phyloP scores from a whole-genome alignment of 2,888 invertebrate species.

The Acanthoscelides obtectus region DNA sequence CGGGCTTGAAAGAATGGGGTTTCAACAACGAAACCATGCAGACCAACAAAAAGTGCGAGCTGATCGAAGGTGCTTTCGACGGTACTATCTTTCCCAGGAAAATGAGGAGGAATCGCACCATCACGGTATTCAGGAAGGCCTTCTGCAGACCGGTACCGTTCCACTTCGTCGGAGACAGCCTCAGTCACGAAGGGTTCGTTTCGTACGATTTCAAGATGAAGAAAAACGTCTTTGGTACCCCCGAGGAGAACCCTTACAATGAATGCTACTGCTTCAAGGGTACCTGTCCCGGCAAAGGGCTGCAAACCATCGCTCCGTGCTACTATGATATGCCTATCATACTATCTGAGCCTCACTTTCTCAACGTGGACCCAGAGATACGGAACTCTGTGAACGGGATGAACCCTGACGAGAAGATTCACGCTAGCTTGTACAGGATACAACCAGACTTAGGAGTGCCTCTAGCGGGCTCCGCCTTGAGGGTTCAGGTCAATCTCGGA shows the following conservation, averaged over 20 bases:
- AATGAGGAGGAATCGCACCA: slow-evolving; percentile 51
- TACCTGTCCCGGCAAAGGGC: slow-evolving; percentile 71
- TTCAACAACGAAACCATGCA: slow-evolving; percentile 45
- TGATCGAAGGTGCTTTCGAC: slow-evolving; percentile 64
- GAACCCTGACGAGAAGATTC: slow-evolving; percentile 54
- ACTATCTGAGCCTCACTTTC: slow-evolving; percentile 59
- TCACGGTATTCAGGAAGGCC: slow-evolving; percentile 66
- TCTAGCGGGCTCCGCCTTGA: slow-evolving; percentile 54
- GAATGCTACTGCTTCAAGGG: slow-evolving; percentile 59
- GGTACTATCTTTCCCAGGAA: slow-evolving; percentile 66
- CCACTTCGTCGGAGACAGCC: slow-evolving; percentile 41
- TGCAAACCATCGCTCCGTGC: slow-evolving; percentile 51
- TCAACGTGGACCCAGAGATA: slow-evolving; percentile 58
- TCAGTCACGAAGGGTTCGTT: slow-evolving; percentile 51
- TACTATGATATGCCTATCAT: slow-evolving; percentile 66
- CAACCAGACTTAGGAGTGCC: slow-evolving; percentile 72
- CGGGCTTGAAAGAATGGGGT: slow-evolving; percentile 67
- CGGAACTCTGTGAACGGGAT: slow-evolving; percentile 58
- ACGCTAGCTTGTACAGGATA: slow-evolving; percentile 57
- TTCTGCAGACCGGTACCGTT: slow-evolving; percentile 70
- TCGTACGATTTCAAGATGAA: slow-evolving; percentile 59
- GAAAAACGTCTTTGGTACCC: slow-evolving; percentile 56
- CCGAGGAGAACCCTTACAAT: slow-evolving; percentile 54
- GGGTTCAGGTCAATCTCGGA: slow-evolving; percentile 69
- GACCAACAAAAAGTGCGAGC: slow-evolving; percentile 59